Conservation (phyloP, 2,888 invertebrate genomes). For the Morpho deidamia region DNA sequence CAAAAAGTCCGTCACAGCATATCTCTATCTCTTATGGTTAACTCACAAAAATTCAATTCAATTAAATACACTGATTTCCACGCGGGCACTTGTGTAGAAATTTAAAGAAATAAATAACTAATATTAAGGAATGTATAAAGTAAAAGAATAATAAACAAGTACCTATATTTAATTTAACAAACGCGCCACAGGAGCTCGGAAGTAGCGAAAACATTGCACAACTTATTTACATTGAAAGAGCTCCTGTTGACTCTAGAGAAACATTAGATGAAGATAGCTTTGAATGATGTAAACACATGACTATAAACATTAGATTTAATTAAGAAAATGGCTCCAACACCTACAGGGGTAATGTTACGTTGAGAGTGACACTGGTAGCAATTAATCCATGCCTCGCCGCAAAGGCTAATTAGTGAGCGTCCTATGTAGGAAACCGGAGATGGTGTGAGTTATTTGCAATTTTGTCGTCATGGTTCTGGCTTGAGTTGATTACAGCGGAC, state of each 20-base stretch:
- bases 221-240: slow-evolving; percentile 11
- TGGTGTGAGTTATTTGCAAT: slow-evolving; percentile 63
- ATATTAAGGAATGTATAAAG: no score
- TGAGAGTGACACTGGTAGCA: slow-evolving; percentile 49
- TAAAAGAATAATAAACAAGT: neutral
- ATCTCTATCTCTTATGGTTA: no score
- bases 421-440: slow-evolving; percentile 61
- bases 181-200: neutral
- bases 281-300: slow-evolving; percentile 21
- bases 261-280: slow-evolving; percentile 19
- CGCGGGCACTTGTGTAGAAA: no score
- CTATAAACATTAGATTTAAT: slow-evolving; percentile 55
- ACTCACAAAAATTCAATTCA: no score
- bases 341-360: slow-evolving; percentile 54
- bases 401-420: slow-evolving; percentile 65
- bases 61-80: no score
- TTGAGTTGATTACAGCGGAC: slow-evolving; percentile 32
- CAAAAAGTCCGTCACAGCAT: no score
- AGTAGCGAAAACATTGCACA: slow-evolving; percentile 1
- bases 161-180: neutral
- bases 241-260: slow-evolving; percentile 5
- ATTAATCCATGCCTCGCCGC: slow-evolving; percentile 71
- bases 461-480: slow-evolving; percentile 30
- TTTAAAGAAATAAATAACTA: no score
- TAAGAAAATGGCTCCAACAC: slow-evolving; percentile 61